phyloP scores from a whole-genome alignment of 2,113 vertebrate genomes.

The Chascanopsetta lugubris region DNA sequence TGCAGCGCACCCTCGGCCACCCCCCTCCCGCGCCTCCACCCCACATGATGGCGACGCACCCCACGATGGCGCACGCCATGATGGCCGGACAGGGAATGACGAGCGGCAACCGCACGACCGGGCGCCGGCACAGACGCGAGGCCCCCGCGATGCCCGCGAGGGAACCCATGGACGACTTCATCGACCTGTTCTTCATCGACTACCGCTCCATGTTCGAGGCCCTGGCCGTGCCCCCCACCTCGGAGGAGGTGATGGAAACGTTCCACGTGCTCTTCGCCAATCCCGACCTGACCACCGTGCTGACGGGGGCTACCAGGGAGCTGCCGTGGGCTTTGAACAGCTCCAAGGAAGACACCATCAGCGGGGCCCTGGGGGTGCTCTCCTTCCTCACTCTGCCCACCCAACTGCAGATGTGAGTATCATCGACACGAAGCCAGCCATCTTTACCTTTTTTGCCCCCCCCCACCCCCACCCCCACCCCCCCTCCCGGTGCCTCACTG shows the following conservation, averaged over 20 bases:
- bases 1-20: constrained; percentile 39
- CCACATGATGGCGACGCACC: not conserved
- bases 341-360: constrained; percentile 60
- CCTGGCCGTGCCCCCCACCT: constrained; percentile 48
- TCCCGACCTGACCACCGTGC: constrained; percentile 68
- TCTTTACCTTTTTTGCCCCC: constrained; percentile 4
- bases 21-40: constrained; percentile 25
- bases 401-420: constrained; percentile 43
- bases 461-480: no score
- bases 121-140: constrained; percentile 33
- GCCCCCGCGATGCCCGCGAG: constrained; percentile 9
- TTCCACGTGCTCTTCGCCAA: constrained; percentile 71
- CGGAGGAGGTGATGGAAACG: constrained; percentile 72
- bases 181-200: constrained; percentile 73
- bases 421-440: constrained; percentile 5
- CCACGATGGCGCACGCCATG: no score
- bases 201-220: constrained; percentile 66
- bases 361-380: constrained; percentile 58
- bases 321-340: constrained; percentile 52
- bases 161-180: constrained; percentile 71
- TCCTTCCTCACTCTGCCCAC: constrained; percentile 66
- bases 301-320: constrained; percentile 60
- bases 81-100: constrained; percentile 17
- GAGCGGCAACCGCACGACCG: not conserved
- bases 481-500: no score